These are phyloP conservation scores for Pachypanchax playfairii DNA, from an alignment of 2,113 vertebrate genomes.

Conservation along the genomic window DNA sequence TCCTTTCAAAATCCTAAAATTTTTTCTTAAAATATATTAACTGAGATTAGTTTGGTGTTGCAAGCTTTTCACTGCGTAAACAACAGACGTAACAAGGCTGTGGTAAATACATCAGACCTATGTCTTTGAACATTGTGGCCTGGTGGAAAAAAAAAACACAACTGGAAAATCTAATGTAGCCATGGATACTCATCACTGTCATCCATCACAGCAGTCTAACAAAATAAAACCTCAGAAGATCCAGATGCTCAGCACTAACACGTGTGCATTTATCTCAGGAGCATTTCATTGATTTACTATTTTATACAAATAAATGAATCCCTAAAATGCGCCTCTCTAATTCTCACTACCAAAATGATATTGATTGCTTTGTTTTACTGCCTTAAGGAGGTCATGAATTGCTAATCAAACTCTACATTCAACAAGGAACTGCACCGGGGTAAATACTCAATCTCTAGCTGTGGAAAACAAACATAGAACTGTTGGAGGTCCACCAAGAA, in stretches of 20 bases:
- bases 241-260: conserved; percentile 8
- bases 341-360: conserved; percentile 50
- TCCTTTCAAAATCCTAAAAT: neutral
- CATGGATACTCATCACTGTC: conserved; percentile 51
- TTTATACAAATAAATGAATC: conserved; percentile 67
- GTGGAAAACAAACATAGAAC: conserved; percentile 53
- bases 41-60: neutral
- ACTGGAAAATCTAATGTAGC: conserved; percentile 69
- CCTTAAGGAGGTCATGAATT: conserved; percentile 56
- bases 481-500: conserved; percentile 24
- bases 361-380: conserved; percentile 62
- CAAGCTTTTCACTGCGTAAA: conserved; percentile 28
- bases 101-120: conserved; percentile 62
- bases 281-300: conserved; percentile 59
- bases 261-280: neutral
- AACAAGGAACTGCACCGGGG: conserved; percentile 33
- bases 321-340: conserved; percentile 25
- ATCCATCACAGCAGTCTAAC: conserved; percentile 59
- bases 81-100: conserved; percentile 46
- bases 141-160: conserved; percentile 31
- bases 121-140: conserved; percentile 40
- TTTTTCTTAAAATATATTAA: neutral
- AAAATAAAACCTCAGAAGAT: conserved; percentile 15
- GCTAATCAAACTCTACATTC: conserved; percentile 65
- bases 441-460: conserved; percentile 51